phyloP scores from a whole-genome alignment of 2,113 vertebrate genomes.

The Rhynchomys soricoides region DNA sequence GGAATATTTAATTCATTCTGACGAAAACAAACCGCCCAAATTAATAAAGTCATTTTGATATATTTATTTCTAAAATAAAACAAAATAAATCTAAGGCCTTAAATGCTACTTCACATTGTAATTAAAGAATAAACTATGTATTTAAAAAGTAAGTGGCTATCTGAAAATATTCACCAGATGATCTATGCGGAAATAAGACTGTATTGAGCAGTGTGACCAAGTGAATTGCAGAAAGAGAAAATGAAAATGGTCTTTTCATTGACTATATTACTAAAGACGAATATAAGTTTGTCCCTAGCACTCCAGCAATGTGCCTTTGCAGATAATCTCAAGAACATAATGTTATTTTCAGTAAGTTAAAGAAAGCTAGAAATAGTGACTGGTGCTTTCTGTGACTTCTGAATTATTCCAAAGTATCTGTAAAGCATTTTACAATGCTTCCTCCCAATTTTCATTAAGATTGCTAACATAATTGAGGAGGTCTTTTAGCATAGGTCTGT shows the following conservation, averaged over 20 bases:
- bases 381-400: neutral
- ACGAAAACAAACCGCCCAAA: conserved; percentile 19
- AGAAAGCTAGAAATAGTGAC: neutral
- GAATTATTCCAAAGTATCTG: neutral
- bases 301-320: neutral
- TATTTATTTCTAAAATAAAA: conserved; percentile 50
- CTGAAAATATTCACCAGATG: conserved; percentile 54
- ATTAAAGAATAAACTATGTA: conserved; percentile 35
- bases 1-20: no score
- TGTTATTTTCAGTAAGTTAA: conserved; percentile 35
- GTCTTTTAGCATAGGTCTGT: conserved; percentile 11
- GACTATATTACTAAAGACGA: conserved; percentile 60
- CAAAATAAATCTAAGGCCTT: conserved; percentile 38
- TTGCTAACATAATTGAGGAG: neutral
- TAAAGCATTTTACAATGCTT: neutral
- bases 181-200: conserved; percentile 56
- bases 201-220: conserved; percentile 39
- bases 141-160: neutral
- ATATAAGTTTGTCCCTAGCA: conserved; percentile 44
- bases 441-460: neutral
- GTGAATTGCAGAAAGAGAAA: conserved; percentile 68
- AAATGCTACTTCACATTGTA: conserved; percentile 44
- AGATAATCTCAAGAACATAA: neutral
- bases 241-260: conserved; percentile 71
- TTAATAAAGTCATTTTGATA: conserved; percentile 27